Conservation (phyloP, 2,797 vertebrate species). For the Margarornis squamiger region DNA sequence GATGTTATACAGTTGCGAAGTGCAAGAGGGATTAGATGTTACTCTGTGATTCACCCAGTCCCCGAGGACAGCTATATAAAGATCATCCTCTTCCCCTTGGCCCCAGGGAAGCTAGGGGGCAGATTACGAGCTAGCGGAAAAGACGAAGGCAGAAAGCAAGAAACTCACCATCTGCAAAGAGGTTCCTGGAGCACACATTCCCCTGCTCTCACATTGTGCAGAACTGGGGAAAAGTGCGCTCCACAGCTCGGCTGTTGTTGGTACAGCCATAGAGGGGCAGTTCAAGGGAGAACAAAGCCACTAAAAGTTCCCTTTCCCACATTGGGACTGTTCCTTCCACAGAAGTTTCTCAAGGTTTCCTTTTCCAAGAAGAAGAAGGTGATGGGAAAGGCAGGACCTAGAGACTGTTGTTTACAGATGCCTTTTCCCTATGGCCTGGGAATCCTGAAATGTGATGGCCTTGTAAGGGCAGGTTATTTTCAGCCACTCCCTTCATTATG, state of each 20-base stretch:
- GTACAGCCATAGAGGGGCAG: neutral
- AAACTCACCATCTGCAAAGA: slow-evolving; percentile 9
- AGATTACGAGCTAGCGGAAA: slow-evolving; percentile 51
- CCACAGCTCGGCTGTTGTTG: neutral
- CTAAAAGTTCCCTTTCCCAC: neutral
- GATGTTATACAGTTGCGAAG: slow-evolving; percentile 3
- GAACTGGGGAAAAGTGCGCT: neutral
- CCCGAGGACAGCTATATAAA: slow-evolving; percentile 59
- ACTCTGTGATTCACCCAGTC: slow-evolving; percentile 61
- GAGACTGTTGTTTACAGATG: neutral
- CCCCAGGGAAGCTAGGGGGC: slow-evolving; percentile 50
- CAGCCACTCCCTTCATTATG: slow-evolving; percentile 53
- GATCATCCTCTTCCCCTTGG: slow-evolving; percentile 52
- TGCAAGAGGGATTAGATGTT: slow-evolving; percentile 57
- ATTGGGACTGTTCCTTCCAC: neutral
- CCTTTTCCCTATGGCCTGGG: slow-evolving; percentile 18
- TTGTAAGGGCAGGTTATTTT: slow-evolving; percentile 65
- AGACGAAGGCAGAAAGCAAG: neutral
- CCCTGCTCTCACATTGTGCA: neutral
- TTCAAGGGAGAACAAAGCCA: neutral
- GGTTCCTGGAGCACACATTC: neutral
- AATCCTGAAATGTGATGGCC: slow-evolving; percentile 37
- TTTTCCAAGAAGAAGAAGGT: neutral
- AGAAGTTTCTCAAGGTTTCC: neutral
- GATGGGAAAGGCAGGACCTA: slow-evolving; percentile 11